Percentiles rank a stretch among this genome's conserved stretches.
Evolutionary conservation across 2,888 invertebrate genomes (phyloP).

Genomic region (Oxytorus armatus): DNA sequence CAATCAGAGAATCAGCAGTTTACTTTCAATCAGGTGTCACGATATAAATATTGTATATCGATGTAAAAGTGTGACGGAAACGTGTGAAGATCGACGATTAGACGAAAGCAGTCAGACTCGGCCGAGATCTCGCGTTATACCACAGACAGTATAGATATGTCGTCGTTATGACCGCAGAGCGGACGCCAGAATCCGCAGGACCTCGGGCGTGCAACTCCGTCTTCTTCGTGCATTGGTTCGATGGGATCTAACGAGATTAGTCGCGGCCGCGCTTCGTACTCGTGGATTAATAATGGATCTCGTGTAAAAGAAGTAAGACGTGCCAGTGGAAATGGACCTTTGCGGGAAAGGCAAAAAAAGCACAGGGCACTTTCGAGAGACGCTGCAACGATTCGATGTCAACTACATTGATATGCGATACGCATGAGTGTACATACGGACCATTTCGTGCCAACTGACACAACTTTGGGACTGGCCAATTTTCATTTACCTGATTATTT

Average conservation of each 20-base stretch:
- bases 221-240: slow-evolving; percentile 29
- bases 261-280: slow-evolving; percentile 23
- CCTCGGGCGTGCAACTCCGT: slow-evolving; percentile 30
- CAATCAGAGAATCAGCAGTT: too few species aligned
- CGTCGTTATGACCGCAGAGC: slow-evolving; percentile 7
- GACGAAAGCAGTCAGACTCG: not conserved
- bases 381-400: not conserved
- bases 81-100: slow-evolving; percentile 5
- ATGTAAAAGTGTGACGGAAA: not conserved
- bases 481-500: too few species aligned
- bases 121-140: slow-evolving; percentile 14
- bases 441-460: too few species aligned
- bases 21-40: not conserved
- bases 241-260: slow-evolving; percentile 55
- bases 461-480: too few species aligned
- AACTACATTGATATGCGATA: not conserved
- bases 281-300: slow-evolving; percentile 41
- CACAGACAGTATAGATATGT: not conserved
- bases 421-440: not conserved
- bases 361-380: not conserved
- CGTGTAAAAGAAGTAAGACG: slow-evolving; percentile 6
- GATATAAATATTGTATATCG: not conserved
- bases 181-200: slow-evolving; percentile 44
- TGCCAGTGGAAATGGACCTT: slow-evolving; percentile 20
- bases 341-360: not conserved